Evolutionary conservation across 2,888 invertebrate species (phyloP), one percentile per base, ranked within the genome.

Genomic region (Cremastobaeus sp.): DNA sequence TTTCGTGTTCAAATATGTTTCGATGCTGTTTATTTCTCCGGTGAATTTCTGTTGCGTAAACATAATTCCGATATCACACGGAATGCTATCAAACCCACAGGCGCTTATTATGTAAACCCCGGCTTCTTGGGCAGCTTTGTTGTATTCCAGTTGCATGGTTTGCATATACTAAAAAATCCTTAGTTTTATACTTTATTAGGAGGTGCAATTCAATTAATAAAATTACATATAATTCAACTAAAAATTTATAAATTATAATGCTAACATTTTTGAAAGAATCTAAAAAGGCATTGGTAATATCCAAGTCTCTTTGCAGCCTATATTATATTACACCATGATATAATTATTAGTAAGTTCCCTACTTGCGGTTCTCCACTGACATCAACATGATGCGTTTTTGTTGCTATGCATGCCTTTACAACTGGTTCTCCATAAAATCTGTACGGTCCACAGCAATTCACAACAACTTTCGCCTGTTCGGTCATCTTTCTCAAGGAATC

Each of bases 391-490:
- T 96, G 93, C 0, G 97, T 92, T 60, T 92, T 92, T 43, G 92
- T 91, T 60, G 93, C 93, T 15, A 97, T 90, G 78, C 92, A 98
- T 0, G 98, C 97, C 79, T 92, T 92, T 0, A 99, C 93, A 3
- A 98, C 96, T 1, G 93, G 91, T 85, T 97, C 97, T 0, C 99
- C 99, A 88, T 92, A 95, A 83, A 96, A 92, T 11, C 92, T 89
- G 86, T 93, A 96, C 0, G 98, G 99, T 0, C 99, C 99, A 78
- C 96, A 96, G 88, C 96, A 96, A 88, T 98, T 99, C 0, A 97
- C 91, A 17, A 99, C 82, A 1, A 98, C 91, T 81, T 91, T 92
- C 3, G 95, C 91, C 78, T 92, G 91, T 43, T 89, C 88, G 37
- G 96, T 94, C 98, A 99, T 98, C 57, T 90, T 90, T 34, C 89